Evolutionary conservation across 2,888 invertebrate species (phyloP), one percentile per base, ranked within the genome.

Genomic region (Imbricaverruca yamaguchii): DNA sequence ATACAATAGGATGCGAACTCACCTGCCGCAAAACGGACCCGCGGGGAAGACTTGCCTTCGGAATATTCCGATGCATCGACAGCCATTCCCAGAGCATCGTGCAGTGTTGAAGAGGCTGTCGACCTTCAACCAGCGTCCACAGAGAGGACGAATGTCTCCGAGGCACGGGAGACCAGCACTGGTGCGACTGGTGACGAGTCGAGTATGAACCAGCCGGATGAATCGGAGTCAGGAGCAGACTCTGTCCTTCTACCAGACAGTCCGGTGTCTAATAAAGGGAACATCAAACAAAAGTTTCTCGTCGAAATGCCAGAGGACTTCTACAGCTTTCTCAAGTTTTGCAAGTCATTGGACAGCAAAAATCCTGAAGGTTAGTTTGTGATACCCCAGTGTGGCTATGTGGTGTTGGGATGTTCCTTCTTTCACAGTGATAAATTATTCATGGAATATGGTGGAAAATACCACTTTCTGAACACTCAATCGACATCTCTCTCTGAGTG

Each of bases 301-400:
- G 91, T 94, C 0, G 91, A 93, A 83, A 95, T 97, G 95, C 96
- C 97, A 0, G 87, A 90, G n/a, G 96, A 97, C 87, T 97, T 97
- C 87, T 96, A 92, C 85, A 89, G 91, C 82, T 94, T 97, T 86
- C 95, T 92, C 91, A 91, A 93, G 80, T 93, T 93, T 85, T 92
- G 94, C 83, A 89, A 90, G 85, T 86, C 87, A 13, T 85, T 91
- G 12, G 89, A 90, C 21, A 86, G 89, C 39, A 88, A 89, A 25
- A 88, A 90, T 84, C 91, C 93, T 21, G 87, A 85, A 85, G 86
- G 87, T 88, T 84, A 83, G 80, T 53, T 69, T 23, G 80, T 67
- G 23, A 25, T 13, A 6, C 25, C 25, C 15, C 25, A 25, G 0
- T 25, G 69, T 79, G 57, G 10, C 67, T 25, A n/a, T 53, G 69